phyloP scores from a whole-genome alignment of 2,797 vertebrate genomes.

The Rhadinocentrus ornatus region DNA sequence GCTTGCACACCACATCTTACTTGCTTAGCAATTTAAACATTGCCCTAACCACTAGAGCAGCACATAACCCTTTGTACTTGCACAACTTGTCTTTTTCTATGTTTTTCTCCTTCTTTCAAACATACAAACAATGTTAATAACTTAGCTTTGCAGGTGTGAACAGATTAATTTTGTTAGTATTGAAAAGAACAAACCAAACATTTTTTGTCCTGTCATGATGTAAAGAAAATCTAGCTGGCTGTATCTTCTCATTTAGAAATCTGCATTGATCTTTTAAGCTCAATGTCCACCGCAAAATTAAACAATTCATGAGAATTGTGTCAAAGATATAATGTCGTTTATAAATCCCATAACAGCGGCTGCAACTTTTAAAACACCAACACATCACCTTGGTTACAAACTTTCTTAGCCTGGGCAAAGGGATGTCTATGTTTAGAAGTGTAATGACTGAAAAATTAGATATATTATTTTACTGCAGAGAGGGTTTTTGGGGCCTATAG shows the following conservation, averaged over 20 bases:
- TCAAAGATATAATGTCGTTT: background rate
- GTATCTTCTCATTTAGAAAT: background rate
- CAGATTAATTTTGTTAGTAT: background rate
- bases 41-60: background rate
- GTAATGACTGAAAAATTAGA: background rate
- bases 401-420: background rate
- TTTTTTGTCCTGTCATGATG: background rate
- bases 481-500: background rate
- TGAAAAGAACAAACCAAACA: background rate
- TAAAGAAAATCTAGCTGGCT: background rate
- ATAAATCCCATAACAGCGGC: background rate
- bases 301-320: background rate
- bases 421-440: background rate
- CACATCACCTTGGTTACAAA: background rate
- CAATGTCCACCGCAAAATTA: background rate
- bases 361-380: slow-evolving; percentile 4
- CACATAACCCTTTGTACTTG: background rate
- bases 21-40: background rate
- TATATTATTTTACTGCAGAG: background rate
- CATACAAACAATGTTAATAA: slow-evolving; percentile 2
- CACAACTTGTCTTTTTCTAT: background rate
- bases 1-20: background rate
- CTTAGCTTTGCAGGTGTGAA: background rate
- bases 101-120: background rate
- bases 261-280: too few species aligned